Percentiles rank a stretch among this genome's conserved stretches.
Evolutionary conservation across 2,888 invertebrate species (phyloP).

Genomic region (Agriopis leucophaearia): DNA sequence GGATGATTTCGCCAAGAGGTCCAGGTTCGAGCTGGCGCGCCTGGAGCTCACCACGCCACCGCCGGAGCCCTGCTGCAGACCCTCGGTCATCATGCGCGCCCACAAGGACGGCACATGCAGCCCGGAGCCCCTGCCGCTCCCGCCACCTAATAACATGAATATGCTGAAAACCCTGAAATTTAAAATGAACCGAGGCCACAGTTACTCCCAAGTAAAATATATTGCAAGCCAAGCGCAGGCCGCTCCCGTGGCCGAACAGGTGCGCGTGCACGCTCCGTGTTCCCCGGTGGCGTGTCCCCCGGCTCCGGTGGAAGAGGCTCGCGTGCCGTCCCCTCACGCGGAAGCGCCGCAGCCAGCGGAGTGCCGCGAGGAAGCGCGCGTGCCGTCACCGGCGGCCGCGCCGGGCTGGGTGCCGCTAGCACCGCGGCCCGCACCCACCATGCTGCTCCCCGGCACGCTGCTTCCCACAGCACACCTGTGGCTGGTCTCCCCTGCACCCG

Average conservation of each 20-base stretch:
- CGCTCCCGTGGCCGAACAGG: slow-evolving; percentile 51
- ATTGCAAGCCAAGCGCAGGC: slow-evolving; percentile 75
- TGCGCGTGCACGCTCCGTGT: slow-evolving; percentile 71
- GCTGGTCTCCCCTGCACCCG: slow-evolving; percentile 77
- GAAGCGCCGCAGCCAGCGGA: slow-evolving; percentile 27
- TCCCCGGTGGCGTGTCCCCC: slow-evolving; percentile 61
- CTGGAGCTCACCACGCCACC: slow-evolving; percentile 86
- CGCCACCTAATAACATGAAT: slow-evolving; percentile 81
- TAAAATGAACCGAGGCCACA: slow-evolving; percentile 89
- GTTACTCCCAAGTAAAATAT: slow-evolving; percentile 88
- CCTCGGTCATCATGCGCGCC: slow-evolving; percentile 95
- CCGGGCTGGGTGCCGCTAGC: slow-evolving; percentile 79
- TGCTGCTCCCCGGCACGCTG: slow-evolving; percentile 73
- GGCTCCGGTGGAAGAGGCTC: slow-evolving; percentile 54
- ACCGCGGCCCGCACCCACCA: slow-evolving; percentile 80
- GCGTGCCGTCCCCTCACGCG: slow-evolving; percentile 52
- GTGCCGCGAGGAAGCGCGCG: slow-evolving; percentile 36
- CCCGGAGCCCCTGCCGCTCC: slow-evolving; percentile 74
- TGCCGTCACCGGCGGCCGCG: slow-evolving; percentile 50
- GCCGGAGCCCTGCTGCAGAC: slow-evolving; percentile 81
- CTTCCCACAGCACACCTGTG: slow-evolving; percentile 74
- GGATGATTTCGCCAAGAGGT: slow-evolving; percentile 80
- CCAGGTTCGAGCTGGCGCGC: slow-evolving; percentile 84
- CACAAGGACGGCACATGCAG: slow-evolving; percentile 92
- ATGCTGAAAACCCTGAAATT: slow-evolving; percentile 90